Base-by-base conservation (phyloP, 1,140 invertebrate species). In the Formica exsecta region DNA sequence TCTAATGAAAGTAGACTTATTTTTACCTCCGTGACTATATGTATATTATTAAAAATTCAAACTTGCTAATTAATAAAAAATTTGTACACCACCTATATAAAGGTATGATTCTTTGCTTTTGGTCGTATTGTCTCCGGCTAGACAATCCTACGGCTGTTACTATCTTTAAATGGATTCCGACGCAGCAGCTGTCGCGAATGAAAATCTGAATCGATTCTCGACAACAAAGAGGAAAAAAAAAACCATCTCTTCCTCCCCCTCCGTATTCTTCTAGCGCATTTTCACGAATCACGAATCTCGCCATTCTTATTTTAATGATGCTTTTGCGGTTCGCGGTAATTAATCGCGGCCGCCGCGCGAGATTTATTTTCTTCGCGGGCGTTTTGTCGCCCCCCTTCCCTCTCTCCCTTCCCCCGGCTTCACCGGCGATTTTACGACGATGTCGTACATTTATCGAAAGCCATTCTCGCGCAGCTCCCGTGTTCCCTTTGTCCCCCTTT, bases 361-460 rank as follows among this genome's bases (percentile, higher is more conserved):
- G 79, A 83, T 25, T 73, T 73, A 83, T 83, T 83, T 73, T 73
- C 79, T 62, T 73, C 61, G 68, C 79, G 7, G 54, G 19, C 25
- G 5, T 83, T 83, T 83, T 83, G 73, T 25, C 73, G 79, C 66
- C 25, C 3, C 44, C 44, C 41, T 22, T 44, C 8, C 48, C 16
- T 16, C 16, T 3, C 48, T 13, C 48, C 3, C 48, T 0, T 3
- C 16, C 16, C 13, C 13, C 22, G 22, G 22, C 48, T 51, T 3
- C 48, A 51, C 4, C 48, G 22, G 22, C 22, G 22, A 22, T 22
- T 22, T 22, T 22, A 22, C 22, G 22, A 22, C 22, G 22, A 22
- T 22, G 22, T 22, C 22, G 22, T 22, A 83, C 79, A 73, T 83
- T 83, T 83, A 83, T 83, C 79, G 79, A 74, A 73, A 54, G 54